A percentile compares a stretch with the other conserved stretches of the same genome.
Conservation (phyloP, 2,797 vertebrate species). For the Diplodus puntazzo region DNA sequence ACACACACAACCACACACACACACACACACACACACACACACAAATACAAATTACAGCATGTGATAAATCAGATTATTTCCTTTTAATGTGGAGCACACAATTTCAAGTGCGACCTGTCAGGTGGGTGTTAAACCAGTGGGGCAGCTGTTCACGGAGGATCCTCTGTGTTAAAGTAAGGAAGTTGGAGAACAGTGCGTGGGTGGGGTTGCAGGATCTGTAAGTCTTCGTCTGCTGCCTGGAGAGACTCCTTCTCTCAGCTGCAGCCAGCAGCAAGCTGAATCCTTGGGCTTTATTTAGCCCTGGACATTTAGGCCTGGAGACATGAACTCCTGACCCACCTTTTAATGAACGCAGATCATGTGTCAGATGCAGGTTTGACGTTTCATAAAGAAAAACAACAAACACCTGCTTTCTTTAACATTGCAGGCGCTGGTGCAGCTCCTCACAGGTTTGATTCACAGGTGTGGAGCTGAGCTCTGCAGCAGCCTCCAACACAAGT, state of each 20-base stretch:
- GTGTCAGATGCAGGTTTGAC: constrained; percentile 68
- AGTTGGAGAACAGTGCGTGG: constrained; percentile 5
- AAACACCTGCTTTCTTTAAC: constrained; percentile 1
- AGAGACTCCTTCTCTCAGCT: constrained; percentile 63
- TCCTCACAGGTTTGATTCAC: not conserved
- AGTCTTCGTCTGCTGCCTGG: constrained; percentile 24
- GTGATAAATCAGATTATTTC: not conserved
- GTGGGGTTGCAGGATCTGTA: constrained; percentile 32
- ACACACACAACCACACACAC: not conserved
- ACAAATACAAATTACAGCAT: not conserved
- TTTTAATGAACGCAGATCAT: constrained; percentile 81
- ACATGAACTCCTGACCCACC: constrained; percentile 82
- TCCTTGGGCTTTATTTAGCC: constrained; percentile 83
- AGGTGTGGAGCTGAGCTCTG: constrained; percentile 56
- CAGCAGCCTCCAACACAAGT: constrained; percentile 20
- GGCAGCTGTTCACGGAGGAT: not conserved
- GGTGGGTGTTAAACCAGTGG: constrained; percentile 13
- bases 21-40: not conserved
- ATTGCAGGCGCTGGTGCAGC: not conserved
- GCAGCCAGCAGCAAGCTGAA: constrained; percentile 68
- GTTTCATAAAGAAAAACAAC: constrained; percentile 27
- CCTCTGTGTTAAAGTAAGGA: constrained; percentile 18
- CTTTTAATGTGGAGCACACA: not conserved
- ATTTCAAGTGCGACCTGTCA: constrained; percentile 15
- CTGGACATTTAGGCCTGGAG: constrained; percentile 75